Percentiles rank a stretch among this genome's conserved stretches.
Evolutionary conservation across 1,140 invertebrate species (phyloP).

Genomic region (Cephus cinctus): DNA sequence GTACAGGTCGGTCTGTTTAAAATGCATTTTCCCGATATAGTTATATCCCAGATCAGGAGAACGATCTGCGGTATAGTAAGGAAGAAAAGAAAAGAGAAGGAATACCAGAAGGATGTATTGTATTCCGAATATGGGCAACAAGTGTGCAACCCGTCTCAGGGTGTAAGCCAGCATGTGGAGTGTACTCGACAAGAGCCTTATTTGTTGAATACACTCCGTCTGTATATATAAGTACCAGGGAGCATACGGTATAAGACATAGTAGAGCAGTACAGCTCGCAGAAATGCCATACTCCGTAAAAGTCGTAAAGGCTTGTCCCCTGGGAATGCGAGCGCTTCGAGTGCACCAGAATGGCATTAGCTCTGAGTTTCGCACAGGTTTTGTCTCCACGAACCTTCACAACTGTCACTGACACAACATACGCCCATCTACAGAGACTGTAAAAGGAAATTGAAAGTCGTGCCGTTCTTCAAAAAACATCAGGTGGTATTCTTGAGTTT

Average conservation of each 20-base stretch:
- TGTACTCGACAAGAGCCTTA: slow-evolving; percentile 43
- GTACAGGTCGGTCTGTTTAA: too few species aligned
- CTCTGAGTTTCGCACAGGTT: too few species aligned
- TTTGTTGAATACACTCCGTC: slow-evolving; percentile 34
- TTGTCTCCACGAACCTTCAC: too few species aligned
- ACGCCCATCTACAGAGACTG: too few species aligned
- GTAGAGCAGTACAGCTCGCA: not conserved
- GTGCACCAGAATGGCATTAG: too few species aligned
- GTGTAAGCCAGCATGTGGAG: slow-evolving; percentile 24
- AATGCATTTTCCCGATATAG: slow-evolving; percentile 23
- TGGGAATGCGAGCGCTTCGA: slow-evolving; percentile 25
- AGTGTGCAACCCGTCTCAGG: slow-evolving; percentile 31
- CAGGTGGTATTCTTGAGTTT: too few species aligned
- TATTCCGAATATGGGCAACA: slow-evolving; percentile 45
- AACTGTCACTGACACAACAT: too few species aligned
- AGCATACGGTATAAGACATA: not conserved
- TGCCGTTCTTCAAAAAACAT: too few species aligned
- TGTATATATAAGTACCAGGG: slow-evolving; percentile 27
- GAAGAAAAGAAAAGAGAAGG: too few species aligned
- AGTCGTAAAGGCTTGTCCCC: slow-evolving; percentile 18
- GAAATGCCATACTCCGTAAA: not conserved
- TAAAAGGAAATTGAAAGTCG: too few species aligned
- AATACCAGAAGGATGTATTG: slow-evolving; percentile 25
- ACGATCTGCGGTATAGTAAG: too few species aligned
- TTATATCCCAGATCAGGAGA: slow-evolving; percentile 32